Evolutionary conservation across 2,797 vertebrate species (phyloP).

Genomic region (Mormyrus proboscirostris): DNA sequence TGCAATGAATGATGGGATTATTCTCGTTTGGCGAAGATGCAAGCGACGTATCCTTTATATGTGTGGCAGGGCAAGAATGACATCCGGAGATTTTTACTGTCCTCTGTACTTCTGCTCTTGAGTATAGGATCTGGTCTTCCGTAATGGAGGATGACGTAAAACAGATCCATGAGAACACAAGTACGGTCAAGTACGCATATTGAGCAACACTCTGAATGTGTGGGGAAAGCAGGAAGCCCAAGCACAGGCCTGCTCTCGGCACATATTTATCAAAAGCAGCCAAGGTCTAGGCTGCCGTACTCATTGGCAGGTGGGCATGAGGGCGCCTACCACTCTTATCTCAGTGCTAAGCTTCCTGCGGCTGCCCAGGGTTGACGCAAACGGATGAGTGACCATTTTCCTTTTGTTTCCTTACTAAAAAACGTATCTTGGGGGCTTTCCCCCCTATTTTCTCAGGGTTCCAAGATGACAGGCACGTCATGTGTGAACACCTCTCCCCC

Average conservation of each 20-base stretch:
- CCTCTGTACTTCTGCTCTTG: neutral
- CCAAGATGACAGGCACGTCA: neutral
- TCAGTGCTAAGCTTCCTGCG: neutral
- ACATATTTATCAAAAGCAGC: neutral
- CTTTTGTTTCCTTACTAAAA: neutral
- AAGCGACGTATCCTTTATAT: neutral
- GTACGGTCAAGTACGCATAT: neutral
- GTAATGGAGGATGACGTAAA: neutral
- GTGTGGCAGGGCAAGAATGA: neutral
- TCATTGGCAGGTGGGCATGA: neutral
- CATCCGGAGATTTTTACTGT: neutral
- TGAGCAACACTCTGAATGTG: neutral
- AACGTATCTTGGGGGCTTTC: neutral
- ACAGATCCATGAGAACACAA: neutral
- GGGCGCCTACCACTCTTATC: neutral
- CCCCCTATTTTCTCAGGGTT: neutral
- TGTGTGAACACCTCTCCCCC: neutral
- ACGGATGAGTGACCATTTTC: neutral
- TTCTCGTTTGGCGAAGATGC: neutral
- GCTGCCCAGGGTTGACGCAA: neutral
- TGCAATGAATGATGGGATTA: neutral
- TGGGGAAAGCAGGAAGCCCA: neutral
- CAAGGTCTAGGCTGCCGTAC: constrained; percentile 15
- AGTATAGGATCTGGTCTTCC: neutral
- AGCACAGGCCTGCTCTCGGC: neutral